Percentiles rank a stretch among this genome's conserved stretches.
phyloP scores from a whole-genome alignment of 2,888 invertebrate genomes.

The Cataglyphis albicans region DNA sequence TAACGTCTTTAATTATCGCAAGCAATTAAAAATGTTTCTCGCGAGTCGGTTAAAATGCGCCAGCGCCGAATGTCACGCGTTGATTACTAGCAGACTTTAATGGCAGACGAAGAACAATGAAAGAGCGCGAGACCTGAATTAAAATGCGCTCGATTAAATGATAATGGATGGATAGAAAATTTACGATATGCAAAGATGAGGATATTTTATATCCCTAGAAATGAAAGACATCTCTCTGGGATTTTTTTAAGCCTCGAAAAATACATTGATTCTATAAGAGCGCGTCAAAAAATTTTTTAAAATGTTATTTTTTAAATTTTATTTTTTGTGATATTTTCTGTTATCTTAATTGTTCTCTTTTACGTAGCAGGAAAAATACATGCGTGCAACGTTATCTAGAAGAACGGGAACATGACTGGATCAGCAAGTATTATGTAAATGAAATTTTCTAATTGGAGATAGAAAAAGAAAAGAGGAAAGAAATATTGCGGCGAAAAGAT shows the following conservation, averaged over 20 bases:
- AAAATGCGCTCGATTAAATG: neutral
- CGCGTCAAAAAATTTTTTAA: neutral
- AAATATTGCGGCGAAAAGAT: conserved; percentile 17
- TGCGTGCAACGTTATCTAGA: neutral
- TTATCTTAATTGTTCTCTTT: conserved; percentile 5
- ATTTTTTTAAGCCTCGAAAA: neutral
- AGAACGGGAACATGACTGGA: conserved; percentile 24
- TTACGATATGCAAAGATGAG: neutral
- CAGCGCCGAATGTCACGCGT: neutral
- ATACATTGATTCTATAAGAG: neutral
- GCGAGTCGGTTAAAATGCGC: neutral
- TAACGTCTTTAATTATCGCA: conserved; percentile 43
- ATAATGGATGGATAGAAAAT: neutral
- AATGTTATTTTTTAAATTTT: conserved; percentile 16
- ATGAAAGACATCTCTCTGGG: neutral
- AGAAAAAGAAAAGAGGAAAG: conserved; percentile 2
- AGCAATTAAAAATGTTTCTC: conserved; percentile 48
- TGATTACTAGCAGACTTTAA: neutral
- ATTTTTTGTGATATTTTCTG: neutral
- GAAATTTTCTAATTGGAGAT: conserved; percentile 30
- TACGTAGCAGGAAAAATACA: conserved; percentile 18
- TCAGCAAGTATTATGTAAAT: conserved; percentile 46
- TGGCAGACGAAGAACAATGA: conserved; percentile 6
- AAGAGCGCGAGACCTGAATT: neutral
- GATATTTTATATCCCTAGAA: neutral